Conservation (phyloP, 2,797 vertebrate genomes). For the Lerista edwardsae region DNA sequence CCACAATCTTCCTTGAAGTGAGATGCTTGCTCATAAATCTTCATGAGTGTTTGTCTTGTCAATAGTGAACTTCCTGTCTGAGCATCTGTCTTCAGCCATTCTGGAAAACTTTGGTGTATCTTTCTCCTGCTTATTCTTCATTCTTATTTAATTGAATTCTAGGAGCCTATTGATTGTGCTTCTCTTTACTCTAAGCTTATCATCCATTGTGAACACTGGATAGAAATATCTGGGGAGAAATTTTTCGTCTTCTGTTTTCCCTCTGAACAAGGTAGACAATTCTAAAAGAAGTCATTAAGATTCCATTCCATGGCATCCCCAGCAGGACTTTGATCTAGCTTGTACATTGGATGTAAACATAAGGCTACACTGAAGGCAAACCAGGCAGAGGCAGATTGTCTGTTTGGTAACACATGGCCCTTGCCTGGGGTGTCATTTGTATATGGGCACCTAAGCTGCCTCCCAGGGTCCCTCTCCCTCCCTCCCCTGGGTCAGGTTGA, state of each 20-base stretch:
- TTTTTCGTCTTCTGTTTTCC: not conserved
- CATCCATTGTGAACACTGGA: not conserved
- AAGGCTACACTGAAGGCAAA: too few species aligned
- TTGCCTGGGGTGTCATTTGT: too few species aligned
- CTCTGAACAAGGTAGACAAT: not conserved
- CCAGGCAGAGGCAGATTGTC: too few species aligned
- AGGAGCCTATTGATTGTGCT: constrained; percentile 13
- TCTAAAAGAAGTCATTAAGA: not conserved
- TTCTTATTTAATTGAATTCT: constrained; percentile 13
- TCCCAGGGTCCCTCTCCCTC: too few species aligned
- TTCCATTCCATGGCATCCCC: not conserved
- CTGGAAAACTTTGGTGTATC: rapidly evolving
- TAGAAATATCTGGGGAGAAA: not conserved
- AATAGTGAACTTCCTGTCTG: not conserved
- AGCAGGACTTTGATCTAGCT: not conserved
- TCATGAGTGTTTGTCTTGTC: not conserved
- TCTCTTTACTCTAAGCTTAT: constrained; percentile 10
- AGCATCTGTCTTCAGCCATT: constrained; percentile 2
- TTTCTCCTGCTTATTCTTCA: not conserved
- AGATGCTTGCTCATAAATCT: constrained; percentile 7
- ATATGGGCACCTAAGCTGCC: too few species aligned
- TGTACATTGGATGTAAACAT: not conserved
- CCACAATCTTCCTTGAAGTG: constrained; percentile 38
- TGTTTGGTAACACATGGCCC: too few species aligned
- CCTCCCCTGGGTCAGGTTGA: too few species aligned